A percentile compares a stretch with the other conserved stretches of the same genome.
These are phyloP conservation scores for Phasianus colchicus DNA, from an alignment of 2,113 vertebrate genomes.

Conservation along the genomic window DNA sequence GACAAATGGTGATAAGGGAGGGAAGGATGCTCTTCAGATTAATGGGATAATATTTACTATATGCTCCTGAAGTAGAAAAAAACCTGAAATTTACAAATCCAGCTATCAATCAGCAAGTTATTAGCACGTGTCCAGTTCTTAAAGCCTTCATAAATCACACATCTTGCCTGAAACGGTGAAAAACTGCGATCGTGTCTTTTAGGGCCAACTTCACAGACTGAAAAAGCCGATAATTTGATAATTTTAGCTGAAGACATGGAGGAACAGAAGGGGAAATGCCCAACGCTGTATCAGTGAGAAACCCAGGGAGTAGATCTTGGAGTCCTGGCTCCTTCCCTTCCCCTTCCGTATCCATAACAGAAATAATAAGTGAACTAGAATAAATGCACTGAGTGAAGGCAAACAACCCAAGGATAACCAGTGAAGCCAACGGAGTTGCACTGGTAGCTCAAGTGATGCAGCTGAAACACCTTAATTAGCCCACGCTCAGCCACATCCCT, in stretches of 20 bases:
- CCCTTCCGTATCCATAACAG: neutral
- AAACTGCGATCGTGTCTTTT: neutral
- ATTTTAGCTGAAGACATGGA: neutral
- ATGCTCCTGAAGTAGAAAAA: neutral
- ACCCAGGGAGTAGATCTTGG: neutral
- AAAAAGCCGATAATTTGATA: neutral
- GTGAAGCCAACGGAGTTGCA: neutral
- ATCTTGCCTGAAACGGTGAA: neutral
- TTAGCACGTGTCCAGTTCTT: neutral
- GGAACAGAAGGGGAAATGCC: neutral
- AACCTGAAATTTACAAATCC: neutral
- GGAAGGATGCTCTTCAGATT: slow-evolving; percentile 7
- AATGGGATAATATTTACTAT: neutral
- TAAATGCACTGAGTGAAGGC: neutral
- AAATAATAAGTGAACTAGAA: neutral
- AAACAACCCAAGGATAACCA: neutral
- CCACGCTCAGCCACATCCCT: neutral
- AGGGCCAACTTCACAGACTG: neutral
- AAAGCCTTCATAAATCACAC: neutral
- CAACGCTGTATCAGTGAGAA: neutral
- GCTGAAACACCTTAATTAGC: neutral
- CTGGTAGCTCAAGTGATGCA: neutral
- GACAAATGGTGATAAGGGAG: slow-evolving; percentile 49
- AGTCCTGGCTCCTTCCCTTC: neutral
- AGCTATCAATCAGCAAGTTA: neutral